phyloP scores from a whole-genome alignment of 2,888 invertebrate species.

The Tachystola acroxantha region DNA sequence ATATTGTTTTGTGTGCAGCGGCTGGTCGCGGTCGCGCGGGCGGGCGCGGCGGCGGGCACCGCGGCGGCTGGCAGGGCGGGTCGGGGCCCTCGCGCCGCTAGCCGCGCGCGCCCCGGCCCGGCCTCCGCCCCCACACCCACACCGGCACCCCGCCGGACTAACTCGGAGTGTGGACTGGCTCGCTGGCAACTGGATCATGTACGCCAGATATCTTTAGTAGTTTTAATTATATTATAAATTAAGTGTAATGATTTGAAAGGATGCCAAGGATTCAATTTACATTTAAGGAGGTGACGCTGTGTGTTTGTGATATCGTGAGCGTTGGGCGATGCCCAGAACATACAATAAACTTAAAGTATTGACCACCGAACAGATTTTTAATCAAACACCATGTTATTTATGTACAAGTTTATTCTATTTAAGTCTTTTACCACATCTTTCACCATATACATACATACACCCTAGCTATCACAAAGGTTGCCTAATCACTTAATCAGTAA shows the following conservation, averaged over 20 bases:
- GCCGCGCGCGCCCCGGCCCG: conserved; percentile 4
- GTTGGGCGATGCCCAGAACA: background rate
- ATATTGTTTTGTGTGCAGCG: conserved; percentile 47
- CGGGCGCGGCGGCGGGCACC: conserved; percentile 70
- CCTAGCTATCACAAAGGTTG: background rate
- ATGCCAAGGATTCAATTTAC: too few species aligned
- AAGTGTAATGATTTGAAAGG: too few species aligned
- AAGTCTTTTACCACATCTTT: conserved; percentile 4
- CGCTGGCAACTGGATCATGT: too few species aligned
- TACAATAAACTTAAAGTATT: conserved; percentile 9
- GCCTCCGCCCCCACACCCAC: too few species aligned
- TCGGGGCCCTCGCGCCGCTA: conserved; percentile 72
- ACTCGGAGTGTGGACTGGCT: too few species aligned
- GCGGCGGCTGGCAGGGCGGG: conserved; percentile 83
- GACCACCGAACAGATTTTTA: background rate
- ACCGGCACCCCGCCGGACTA: too few species aligned
- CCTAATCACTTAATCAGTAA: background rate
- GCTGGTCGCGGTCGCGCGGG: conserved; percentile 82
- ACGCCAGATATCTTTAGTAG: too few species aligned
- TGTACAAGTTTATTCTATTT: background rate
- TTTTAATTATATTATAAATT: too few species aligned
- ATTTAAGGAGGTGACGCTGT: too few species aligned
- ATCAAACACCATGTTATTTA: background rate
- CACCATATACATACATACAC: too few species aligned
- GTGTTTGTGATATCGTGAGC: background rate